Percentiles rank a stretch among this genome's conserved stretches.
Conservation (phyloP, 2,113 vertebrate genomes). For the Larimichthys crocea region DNA sequence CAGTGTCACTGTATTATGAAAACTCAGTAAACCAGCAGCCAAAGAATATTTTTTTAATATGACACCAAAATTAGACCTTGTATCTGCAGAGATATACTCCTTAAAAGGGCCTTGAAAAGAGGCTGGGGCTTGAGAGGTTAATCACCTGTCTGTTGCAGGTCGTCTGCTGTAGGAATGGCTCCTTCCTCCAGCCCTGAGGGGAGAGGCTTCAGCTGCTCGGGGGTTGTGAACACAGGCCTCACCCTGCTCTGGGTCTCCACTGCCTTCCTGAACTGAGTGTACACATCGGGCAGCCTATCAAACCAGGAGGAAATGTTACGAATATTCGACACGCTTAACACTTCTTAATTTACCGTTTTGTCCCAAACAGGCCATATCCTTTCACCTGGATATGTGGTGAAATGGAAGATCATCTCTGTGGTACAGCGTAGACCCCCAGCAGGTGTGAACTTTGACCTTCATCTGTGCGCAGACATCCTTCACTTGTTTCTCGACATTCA, state of each 20-base stretch:
- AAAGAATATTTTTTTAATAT: too few relatives aligned
- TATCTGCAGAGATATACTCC: too few relatives aligned
- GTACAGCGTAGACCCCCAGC: slow-evolving; percentile 87
- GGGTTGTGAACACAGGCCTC: slow-evolving; percentile 71
- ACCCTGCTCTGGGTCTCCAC: slow-evolving; percentile 81
- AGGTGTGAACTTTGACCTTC: slow-evolving; percentile 83
- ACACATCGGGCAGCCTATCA: slow-evolving; percentile 87
- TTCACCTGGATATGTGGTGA: slow-evolving; percentile 81
- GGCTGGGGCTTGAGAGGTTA: too few relatives aligned
- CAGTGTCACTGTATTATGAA: too few relatives aligned
- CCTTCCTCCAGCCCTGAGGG: slow-evolving; percentile 84
- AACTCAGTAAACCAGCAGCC: too few relatives aligned
- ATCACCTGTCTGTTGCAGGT: slow-evolving; percentile 83
- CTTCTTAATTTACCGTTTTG: background rate
- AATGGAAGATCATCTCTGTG: slow-evolving; percentile 88
- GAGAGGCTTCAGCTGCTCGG: slow-evolving; percentile 80
- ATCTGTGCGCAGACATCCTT: slow-evolving; percentile 81
- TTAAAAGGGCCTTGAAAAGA: too few relatives aligned
- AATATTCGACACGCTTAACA: background rate
- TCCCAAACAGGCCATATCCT: background rate
- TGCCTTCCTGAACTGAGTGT: slow-evolving; percentile 87
- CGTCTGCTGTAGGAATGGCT: slow-evolving; percentile 78
- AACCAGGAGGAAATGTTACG: background rate
- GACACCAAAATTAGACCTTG: too few relatives aligned
- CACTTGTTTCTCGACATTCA: slow-evolving; percentile 82